phyloP scores from a whole-genome alignment of 2,113 vertebrate species.

The Dromas ardeola region DNA sequence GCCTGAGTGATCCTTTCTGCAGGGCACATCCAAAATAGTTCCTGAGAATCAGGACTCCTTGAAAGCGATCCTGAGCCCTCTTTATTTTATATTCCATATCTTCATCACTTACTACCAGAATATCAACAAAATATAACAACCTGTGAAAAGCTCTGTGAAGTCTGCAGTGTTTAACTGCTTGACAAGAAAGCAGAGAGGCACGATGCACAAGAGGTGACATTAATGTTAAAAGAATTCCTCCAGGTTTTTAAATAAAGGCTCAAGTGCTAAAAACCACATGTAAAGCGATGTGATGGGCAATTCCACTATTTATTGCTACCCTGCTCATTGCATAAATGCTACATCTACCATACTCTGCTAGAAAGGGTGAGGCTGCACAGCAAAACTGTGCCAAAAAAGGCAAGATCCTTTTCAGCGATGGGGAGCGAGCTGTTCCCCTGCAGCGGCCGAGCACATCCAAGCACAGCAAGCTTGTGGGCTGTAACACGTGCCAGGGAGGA shows the following conservation, averaged over 20 bases:
- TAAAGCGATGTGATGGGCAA: not conserved
- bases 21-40: fast-evolving
- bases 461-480: not conserved
- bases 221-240: not conserved
- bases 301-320: not conserved
- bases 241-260: not conserved
- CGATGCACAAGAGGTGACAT: not conserved
- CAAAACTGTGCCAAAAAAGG: not conserved
- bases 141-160: not conserved
- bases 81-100: not conserved
- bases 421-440: not conserved
- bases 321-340: not conserved
- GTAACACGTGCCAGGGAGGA: fast-evolving
- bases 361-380: not conserved
- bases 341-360: not conserved
- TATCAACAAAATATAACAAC: not conserved
- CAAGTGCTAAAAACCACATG: not conserved
- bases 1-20: not conserved
- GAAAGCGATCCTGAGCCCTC: not conserved
- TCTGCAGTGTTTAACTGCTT: not conserved
- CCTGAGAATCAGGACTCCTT: not conserved
- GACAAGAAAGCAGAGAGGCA: not conserved
- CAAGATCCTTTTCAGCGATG: fast-evolving
- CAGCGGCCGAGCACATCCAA: not conserved
- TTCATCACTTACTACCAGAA: not conserved